phyloP scores from a whole-genome alignment of 2,797 vertebrate genomes.

The Eulemur albifrons region DNA sequence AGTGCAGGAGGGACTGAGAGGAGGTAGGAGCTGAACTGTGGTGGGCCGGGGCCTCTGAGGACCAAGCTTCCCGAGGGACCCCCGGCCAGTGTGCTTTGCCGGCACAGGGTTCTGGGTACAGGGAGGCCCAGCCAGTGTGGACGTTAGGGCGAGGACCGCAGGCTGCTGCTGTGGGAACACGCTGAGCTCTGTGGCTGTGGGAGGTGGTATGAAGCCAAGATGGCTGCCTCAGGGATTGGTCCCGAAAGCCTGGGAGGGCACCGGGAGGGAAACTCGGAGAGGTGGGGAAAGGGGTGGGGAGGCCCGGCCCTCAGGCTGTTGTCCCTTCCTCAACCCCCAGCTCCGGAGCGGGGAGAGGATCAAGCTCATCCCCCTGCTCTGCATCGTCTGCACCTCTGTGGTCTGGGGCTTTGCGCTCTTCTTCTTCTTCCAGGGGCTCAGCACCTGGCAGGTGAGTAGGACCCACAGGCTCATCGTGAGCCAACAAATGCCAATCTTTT shows the following conservation, averaged over 20 bases:
- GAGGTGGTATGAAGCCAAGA: not conserved
- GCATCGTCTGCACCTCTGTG: conserved; percentile 93
- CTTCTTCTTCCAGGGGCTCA: conserved; percentile 99
- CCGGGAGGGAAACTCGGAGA: no score
- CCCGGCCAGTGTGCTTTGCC: not conserved
- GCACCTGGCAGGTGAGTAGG: conserved; percentile 95
- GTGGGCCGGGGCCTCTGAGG: not conserved
- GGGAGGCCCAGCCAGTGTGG: not conserved
- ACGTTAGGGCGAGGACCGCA: not conserved
- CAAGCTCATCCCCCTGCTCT: conserved; percentile 92
- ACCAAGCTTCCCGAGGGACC: not conserved
- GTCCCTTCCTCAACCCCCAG: conserved; percentile 73
- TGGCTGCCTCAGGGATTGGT: not conserved
- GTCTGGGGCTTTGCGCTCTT: conserved; percentile 97
- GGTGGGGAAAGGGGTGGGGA: accelerated
- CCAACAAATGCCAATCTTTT: not conserved
- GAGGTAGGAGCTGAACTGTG: not conserved
- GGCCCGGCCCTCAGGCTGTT: not conserved
- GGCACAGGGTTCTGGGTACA: not conserved
- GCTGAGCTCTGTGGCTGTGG: not conserved
- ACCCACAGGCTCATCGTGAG: accelerated
- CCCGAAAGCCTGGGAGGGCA: not conserved
- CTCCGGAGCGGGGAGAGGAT: conserved; percentile 95
- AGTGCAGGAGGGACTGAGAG: not conserved
- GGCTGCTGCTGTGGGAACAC: not conserved